phyloP scores from a whole-genome alignment of 2,797 vertebrate species.

The Microctenopoma stevenorrisi region DNA sequence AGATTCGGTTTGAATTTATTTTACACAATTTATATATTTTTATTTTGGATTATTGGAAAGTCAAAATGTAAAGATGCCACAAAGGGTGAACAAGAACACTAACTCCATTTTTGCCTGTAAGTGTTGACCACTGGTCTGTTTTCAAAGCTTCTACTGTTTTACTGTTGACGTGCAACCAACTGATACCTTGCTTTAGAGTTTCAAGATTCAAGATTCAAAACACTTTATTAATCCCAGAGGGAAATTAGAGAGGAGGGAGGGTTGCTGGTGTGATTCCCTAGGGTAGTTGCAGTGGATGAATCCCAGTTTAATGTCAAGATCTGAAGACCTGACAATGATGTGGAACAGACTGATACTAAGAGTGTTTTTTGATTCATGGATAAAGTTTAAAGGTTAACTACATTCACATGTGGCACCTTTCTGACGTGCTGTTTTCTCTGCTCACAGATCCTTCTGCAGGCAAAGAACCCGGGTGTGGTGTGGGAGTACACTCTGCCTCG shows the following conservation, averaged over 20 bases:
- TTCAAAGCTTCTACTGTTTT: not conserved
- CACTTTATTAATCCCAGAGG: too few relatives aligned
- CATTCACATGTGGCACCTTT: slow-evolving; percentile 10
- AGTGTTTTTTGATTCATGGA: not conserved
- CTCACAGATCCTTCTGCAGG: slow-evolving; percentile 92
- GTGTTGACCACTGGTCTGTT: not conserved
- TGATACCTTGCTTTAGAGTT: not conserved
- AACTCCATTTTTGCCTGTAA: too few relatives aligned
- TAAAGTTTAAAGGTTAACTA: not conserved
- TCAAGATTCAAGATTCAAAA: too few relatives aligned
- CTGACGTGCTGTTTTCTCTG: slow-evolving; percentile 34
- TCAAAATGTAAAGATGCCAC: too few relatives aligned
- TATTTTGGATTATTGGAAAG: too few relatives aligned
- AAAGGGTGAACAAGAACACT: too few relatives aligned
- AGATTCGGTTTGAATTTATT: too few relatives aligned
- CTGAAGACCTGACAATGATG: not conserved
- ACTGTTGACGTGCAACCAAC: slow-evolving; percentile 1
- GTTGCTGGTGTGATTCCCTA: not conserved
- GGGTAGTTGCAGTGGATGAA: not conserved
- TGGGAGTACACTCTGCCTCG: slow-evolving; percentile 95
- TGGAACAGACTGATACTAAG: not conserved
- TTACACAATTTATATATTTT: not conserved
- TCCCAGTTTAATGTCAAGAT: not conserved
- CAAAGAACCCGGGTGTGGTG: slow-evolving; percentile 92
- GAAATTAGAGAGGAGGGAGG: too few relatives aligned